Evolutionary conservation across 1,140 invertebrate species (phyloP), one percentile per base, ranked within the genome.

Genomic region (Drusus annulatus): DNA sequence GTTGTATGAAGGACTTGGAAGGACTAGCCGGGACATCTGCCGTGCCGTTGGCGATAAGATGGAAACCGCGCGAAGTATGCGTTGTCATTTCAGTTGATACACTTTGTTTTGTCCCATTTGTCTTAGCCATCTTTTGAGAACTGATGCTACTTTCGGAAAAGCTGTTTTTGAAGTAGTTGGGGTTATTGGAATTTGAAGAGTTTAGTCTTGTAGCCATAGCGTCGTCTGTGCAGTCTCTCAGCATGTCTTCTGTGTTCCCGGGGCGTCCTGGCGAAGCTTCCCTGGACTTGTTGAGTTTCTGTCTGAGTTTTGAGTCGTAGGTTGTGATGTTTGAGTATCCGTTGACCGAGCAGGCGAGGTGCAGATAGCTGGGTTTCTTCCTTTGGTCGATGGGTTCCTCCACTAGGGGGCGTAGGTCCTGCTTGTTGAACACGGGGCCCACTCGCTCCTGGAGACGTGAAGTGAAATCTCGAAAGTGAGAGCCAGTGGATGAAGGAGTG

Each of bases 281-380:
- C 81, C 90, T 90, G 84, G 92, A 93, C 84, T 91, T 91, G 60
- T 92, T 92, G 45, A 93, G 90, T 58, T 93, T 93, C 86, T 94
- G 93, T 50, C 94, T 90, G 23, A 94, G 87, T 85, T 94, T 94
- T 0, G 94, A 94, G 85, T 95, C 94, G 91, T 97, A 97, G 78
- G 94, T 95, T 13, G 93, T 96, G 62, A 95, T 91, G 84, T 94
- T 94, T 0, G 94, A 95, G 86, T 98, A 98, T 10, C 96, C 96
- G 88, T 95, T 97, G 28, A 97, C 95, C 17, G 95, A 96, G 86
- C 96, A 97, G 68, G 96, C 95, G 69, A 98, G 89, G 85, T 94
- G 95, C 60, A 98, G 88, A 86, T 98, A 98, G 74, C 95, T 97
- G 0, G 96, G 96, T 85, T 93, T 89, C 71, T 88, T 88, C 13